Percentiles rank a stretch among this genome's conserved stretches.
phyloP scores from a whole-genome alignment of 2,888 invertebrate genomes.

The Oxystoma pomonae region DNA sequence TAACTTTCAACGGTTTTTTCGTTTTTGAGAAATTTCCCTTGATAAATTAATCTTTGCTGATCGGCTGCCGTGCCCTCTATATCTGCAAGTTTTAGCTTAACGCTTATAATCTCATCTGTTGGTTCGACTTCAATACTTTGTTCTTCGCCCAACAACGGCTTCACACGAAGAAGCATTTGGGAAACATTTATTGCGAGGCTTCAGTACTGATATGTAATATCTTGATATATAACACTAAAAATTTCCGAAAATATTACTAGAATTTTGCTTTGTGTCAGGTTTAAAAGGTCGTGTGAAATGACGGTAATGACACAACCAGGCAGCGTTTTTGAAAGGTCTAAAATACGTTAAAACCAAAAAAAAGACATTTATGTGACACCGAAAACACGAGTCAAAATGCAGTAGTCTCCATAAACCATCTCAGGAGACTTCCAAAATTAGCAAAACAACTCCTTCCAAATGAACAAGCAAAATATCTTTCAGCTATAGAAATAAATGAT shows the following conservation, averaged over 20 bases:
- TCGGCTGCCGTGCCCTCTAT: constrained; percentile 23
- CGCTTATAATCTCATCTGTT: constrained; percentile 20
- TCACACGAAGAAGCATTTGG: constrained; percentile 21
- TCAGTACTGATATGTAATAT: too few relatives aligned
- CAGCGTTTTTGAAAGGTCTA: too few relatives aligned
- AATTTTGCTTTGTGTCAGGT: too few relatives aligned
- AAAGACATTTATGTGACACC: not conserved
- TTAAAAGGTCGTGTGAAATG: too few relatives aligned
- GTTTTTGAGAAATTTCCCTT: constrained; percentile 26
- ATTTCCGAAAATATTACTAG: not conserved
- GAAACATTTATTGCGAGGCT: not conserved
- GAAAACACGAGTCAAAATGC: not conserved
- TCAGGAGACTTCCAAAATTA: not conserved
- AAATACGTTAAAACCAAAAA: not conserved
- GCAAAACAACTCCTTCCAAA: not conserved
- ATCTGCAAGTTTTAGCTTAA: constrained; percentile 26
- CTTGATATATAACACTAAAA: not conserved
- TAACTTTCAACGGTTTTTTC: constrained; percentile 29
- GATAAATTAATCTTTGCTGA: constrained; percentile 27
- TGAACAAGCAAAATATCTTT: not conserved
- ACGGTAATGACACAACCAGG: too few relatives aligned
- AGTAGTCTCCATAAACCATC: too few relatives aligned
- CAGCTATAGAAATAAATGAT: constrained; percentile 32
- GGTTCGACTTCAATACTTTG: constrained; percentile 26
- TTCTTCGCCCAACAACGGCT: constrained; percentile 24